Conservation (phyloP, 2,113 vertebrate genomes). For the Fukomys damarensis region DNA sequence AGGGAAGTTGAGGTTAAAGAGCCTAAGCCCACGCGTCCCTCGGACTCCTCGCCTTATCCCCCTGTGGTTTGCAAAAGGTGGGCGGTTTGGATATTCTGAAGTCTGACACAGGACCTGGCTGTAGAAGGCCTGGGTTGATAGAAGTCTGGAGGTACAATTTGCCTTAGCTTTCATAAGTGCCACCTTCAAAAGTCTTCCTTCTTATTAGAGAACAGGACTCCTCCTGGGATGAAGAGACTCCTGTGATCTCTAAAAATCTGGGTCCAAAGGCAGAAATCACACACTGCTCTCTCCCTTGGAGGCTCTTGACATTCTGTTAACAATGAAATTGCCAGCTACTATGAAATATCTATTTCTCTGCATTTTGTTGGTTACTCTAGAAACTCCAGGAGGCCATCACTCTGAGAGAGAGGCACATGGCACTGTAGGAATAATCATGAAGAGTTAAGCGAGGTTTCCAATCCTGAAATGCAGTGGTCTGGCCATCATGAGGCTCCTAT, state of each 20-base stretch:
- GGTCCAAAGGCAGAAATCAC: not conserved
- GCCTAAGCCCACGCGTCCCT: not conserved
- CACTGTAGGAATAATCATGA: not conserved
- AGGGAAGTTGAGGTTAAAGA: not conserved
- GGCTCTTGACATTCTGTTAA: not conserved
- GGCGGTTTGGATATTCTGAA: not conserved
- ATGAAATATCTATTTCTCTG: not conserved
- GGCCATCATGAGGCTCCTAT: not conserved
- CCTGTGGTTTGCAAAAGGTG: not conserved
- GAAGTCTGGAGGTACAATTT: not conserved
- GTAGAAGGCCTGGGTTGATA: not conserved
- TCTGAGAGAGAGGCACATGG: not conserved
- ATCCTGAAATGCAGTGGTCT: not conserved
- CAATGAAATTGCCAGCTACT: not conserved
- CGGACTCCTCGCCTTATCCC: not conserved
- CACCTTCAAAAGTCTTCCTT: constrained; percentile 17
- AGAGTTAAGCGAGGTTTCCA: not conserved
- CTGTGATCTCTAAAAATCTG: not conserved
- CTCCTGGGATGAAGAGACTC: not conserved
- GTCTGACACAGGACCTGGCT: not conserved
- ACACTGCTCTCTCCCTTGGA: not conserved
- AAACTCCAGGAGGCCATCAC: not conserved
- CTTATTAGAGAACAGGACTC: not conserved
- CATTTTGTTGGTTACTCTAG: constrained; percentile 10
- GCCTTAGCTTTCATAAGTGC: not conserved